phyloP scores from a whole-genome alignment of 1,140 invertebrate genomes.

The Drosophila seguyi region DNA sequence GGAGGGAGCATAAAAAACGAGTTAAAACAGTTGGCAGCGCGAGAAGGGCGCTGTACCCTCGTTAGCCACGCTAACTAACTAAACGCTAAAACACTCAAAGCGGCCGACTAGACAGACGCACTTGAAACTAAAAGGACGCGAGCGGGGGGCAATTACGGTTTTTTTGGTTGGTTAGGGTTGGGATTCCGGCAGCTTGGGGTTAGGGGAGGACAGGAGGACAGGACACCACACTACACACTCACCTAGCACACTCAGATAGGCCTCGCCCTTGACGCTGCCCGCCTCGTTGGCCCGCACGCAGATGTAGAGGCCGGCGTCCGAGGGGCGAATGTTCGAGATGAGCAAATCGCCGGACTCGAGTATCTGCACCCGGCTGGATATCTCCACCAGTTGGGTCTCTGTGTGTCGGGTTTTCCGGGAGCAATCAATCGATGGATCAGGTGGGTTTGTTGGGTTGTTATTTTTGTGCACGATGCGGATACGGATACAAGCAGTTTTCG shows the following conservation, averaged over 20 bases:
- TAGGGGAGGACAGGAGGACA: neutral
- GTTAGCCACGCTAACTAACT: conserved; percentile 26
- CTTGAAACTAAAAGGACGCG: conserved; percentile 38
- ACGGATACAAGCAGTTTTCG: conserved; percentile 37
- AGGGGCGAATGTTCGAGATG: conserved; percentile 92
- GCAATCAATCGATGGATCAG: neutral
- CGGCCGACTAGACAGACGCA: conserved; percentile 37
- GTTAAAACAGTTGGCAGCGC: conserved; percentile 4
- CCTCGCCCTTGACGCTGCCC: conserved; percentile 93
- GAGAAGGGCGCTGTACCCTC: conserved; percentile 5
- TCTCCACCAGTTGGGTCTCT: conserved; percentile 84
- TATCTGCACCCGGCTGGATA: conserved; percentile 91
- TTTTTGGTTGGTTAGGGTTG: neutral
- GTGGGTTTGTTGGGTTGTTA: neutral
- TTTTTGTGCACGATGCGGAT: conserved; percentile 4
- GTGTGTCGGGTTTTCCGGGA: neutral
- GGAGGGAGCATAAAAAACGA: conserved; percentile 12
- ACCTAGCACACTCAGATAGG: conserved; percentile 93
- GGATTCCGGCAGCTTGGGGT: too few species aligned
- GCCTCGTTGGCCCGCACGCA: conserved; percentile 95
- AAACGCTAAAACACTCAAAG: conserved; percentile 34
- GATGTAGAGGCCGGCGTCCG: conserved; percentile 94
- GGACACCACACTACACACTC: conserved; percentile 75
- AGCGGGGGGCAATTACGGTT: conserved; percentile 31
- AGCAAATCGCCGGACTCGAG: conserved; percentile 94